A percentile compares a stretch with the other conserved stretches of the same genome.
Evolutionary conservation across 1,140 invertebrate genomes (phyloP).

Genomic region (Achroia grisella): DNA sequence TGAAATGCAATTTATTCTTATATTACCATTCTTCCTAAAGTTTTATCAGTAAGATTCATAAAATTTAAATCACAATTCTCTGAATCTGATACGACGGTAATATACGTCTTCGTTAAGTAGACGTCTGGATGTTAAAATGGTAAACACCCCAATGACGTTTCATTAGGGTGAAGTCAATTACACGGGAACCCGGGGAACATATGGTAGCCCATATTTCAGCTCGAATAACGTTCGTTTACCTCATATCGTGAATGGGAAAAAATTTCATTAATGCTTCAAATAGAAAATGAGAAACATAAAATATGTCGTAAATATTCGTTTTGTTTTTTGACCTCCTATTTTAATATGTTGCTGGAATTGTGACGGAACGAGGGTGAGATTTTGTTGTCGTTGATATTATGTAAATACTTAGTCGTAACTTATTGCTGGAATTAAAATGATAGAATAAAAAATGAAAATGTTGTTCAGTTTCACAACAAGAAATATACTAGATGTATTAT

Average conservation of each 20-base stretch:
- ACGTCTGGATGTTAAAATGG: conserved; percentile 1
- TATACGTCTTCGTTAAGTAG: conserved; percentile 8
- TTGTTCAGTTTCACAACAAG: too few species aligned
- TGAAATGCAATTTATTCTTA: too few species aligned
- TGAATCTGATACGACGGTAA: conserved; percentile 6
- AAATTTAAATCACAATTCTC: conserved; percentile 7
- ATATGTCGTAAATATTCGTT: conserved; percentile 45
- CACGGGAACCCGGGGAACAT: conserved; percentile 33
- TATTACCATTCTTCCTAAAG: too few species aligned
- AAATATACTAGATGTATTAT: background rate
- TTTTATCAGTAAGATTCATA: too few species aligned
- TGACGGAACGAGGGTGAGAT: background rate
- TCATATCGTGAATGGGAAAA: conserved; percentile 41
- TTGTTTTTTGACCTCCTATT: conserved; percentile 18
- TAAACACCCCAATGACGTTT: conserved; percentile 28
- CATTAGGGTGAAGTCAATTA: conserved; percentile 55
- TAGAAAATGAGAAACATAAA: conserved; percentile 32
- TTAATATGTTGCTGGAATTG: conserved; percentile 8
- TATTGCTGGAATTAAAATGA: too few species aligned
- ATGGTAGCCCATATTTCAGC: conserved; percentile 45
- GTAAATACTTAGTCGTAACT: background rate
- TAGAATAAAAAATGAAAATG: too few species aligned
- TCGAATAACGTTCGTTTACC: conserved; percentile 43
- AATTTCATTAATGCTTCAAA: conserved; percentile 41
- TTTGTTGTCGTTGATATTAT: conserved; percentile 5